Conservation (phyloP, 1,140 invertebrate species). For the Littorina saxatilis region DNA sequence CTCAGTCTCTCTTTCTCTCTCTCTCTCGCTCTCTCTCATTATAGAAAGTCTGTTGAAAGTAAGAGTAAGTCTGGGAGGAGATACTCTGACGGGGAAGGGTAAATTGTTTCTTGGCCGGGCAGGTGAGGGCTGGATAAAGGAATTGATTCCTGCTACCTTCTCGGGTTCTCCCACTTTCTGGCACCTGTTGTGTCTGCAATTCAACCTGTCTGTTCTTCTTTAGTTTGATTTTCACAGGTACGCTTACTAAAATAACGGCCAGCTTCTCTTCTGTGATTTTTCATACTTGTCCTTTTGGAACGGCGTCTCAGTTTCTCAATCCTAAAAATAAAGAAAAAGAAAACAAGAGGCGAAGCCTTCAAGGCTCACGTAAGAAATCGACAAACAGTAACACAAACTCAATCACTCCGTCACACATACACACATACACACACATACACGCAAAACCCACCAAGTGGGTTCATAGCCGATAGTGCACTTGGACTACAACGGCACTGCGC, state of each 20-base stretch:
- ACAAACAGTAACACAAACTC: no score
- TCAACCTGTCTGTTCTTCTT: neutral
- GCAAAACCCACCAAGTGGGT: no score
- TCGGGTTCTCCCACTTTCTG: neutral
- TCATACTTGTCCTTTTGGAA: neutral
- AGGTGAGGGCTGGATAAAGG: neutral
- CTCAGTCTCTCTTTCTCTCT: no score
- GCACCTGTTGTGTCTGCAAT: neutral
- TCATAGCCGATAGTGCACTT: no score
- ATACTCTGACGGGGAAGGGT: neutral
- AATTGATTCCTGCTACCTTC: neutral
- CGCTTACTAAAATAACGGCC: neutral
- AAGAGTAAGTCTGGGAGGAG: neutral
- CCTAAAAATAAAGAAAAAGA: no score
- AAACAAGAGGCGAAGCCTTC: no score
- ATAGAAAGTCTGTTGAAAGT: neutral
- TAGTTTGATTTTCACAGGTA: no score
- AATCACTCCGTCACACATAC: no score
- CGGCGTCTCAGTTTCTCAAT: neutral
- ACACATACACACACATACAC: no score
- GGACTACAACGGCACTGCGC: no score
- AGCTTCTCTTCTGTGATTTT: neutral
- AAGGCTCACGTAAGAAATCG: no score
- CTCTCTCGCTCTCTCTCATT: no score
- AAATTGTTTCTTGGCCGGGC: neutral